Percentiles rank a stretch among this genome's conserved stretches.
These are phyloP conservation scores for Corythucha ciliata DNA, from an alignment of 2,888 invertebrate species.

Conservation along the genomic window DNA sequence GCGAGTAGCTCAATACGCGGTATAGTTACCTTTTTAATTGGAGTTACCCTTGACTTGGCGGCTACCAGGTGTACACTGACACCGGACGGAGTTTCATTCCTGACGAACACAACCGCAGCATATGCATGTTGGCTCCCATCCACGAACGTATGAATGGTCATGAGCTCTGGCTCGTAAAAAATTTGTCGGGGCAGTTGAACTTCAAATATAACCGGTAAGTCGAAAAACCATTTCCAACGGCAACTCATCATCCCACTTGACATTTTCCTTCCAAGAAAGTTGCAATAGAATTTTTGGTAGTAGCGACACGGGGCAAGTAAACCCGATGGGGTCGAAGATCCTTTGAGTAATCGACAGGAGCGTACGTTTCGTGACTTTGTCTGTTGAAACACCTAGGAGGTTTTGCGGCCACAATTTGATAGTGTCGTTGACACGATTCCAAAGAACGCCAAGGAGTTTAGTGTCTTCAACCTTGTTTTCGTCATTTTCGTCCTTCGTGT, in stretches of 20 bases:
- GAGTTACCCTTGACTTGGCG: slow-evolving; percentile 37
- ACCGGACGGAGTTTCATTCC: slow-evolving; percentile 24
- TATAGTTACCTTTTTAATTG: slow-evolving; percentile 26
- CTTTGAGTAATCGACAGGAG: background rate
- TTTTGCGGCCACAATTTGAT: background rate
- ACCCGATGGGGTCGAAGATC: background rate
- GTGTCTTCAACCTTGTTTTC: too few species aligned
- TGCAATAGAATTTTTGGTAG: background rate
- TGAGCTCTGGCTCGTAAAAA: too few species aligned
- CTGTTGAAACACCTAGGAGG: background rate
- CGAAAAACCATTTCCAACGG: too few species aligned
- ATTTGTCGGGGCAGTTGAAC: too few species aligned
- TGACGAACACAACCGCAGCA: slow-evolving; percentile 17
- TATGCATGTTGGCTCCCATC: slow-evolving; percentile 37
- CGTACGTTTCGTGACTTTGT: background rate
- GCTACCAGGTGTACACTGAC: slow-evolving; percentile 32
- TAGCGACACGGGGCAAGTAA: background rate
- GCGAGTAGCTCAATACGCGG: slow-evolving; percentile 38
- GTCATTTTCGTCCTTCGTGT: too few species aligned
- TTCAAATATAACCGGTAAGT: too few species aligned
- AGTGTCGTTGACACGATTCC: background rate
- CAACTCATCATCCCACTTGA: background rate
- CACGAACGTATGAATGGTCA: slow-evolving; percentile 35
- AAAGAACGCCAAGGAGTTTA: background rate
- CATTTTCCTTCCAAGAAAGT: background rate